A percentile compares a stretch with the other conserved stretches of the same genome.
phyloP scores from a whole-genome alignment of 2,888 invertebrate genomes.

The Rhimphoctona megacephalus region DNA sequence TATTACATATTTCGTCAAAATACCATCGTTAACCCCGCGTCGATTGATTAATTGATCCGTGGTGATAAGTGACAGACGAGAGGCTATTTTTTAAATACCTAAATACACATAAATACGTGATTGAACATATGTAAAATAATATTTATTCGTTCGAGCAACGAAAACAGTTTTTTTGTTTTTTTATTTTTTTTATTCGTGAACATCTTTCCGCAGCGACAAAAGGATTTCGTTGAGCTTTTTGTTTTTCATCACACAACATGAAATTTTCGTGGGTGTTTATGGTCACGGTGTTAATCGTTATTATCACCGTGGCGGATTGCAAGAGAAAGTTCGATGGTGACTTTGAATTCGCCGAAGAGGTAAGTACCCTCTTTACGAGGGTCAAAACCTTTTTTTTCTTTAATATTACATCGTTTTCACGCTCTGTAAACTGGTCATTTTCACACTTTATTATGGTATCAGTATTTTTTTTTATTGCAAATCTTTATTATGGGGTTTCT shows the following conservation, averaged over 20 bases:
- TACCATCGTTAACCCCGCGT: neutral
- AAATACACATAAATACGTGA: constrained; percentile 14
- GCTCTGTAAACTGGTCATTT: neutral
- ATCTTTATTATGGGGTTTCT: neutral
- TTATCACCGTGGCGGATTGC: constrained; percentile 86
- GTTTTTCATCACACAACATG: constrained; percentile 76
- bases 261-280: constrained; percentile 85
- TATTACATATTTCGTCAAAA: neutral
- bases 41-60: constrained; percentile 54
- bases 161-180: constrained; percentile 7
- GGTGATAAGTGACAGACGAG: constrained; percentile 62
- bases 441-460: neutral
- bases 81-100: constrained; percentile 18
- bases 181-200: constrained; percentile 6
- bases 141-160: constrained; percentile 1
- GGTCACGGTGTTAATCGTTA: constrained; percentile 83
- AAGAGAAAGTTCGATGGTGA: constrained; percentile 92
- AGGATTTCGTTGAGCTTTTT: constrained; percentile 6
- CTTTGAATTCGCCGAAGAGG: constrained; percentile 93
- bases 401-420: neutral
- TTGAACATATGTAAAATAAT: neutral
- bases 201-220: neutral
- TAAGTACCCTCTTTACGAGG: constrained; percentile 82
- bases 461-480: neutral
- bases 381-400: neutral